A percentile compares a stretch with the other conserved stretches of the same genome.
phyloP scores from a whole-genome alignment of 2,113 vertebrate genomes.

The Globicephala melas region DNA sequence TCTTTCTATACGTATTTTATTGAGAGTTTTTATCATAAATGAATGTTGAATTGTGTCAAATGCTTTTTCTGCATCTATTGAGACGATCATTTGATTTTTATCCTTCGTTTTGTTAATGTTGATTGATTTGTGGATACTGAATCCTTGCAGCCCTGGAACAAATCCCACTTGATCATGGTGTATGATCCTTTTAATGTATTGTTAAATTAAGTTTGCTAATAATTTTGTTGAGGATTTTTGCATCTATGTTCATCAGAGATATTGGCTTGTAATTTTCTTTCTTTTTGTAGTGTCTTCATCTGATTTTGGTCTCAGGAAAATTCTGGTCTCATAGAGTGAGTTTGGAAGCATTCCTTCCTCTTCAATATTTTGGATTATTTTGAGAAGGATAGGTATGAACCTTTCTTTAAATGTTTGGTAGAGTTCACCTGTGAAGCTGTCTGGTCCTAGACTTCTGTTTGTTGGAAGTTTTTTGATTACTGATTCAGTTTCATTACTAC shows the following conservation, averaged over 20 bases:
- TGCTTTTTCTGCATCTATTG: no score
- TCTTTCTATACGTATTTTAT: no score
- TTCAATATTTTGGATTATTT: not conserved
- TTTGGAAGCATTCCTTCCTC: not conserved
- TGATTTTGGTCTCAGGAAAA: not conserved
- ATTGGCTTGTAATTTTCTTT: not conserved
- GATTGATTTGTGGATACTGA: no score
- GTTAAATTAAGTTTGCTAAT: not conserved
- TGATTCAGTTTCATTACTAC: not conserved
- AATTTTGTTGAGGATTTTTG: not conserved
- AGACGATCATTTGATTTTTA: no score
- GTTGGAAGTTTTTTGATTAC: not conserved
- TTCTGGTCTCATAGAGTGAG: not conserved
- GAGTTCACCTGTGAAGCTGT: not conserved
- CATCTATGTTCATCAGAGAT: not conserved
- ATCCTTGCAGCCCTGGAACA: no score
- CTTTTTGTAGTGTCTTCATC: not conserved
- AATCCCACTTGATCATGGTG: no score
- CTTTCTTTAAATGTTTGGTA: not conserved
- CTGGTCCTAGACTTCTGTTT: not conserved
- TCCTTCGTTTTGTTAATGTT: no score
- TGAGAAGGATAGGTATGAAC: not conserved
- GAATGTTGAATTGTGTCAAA: no score
- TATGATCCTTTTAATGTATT: not conserved
- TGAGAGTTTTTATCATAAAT: no score